Evolutionary conservation across 2,888 invertebrate species (phyloP), one percentile per base, ranked within the genome.

Genomic region (Microctonus aethiopoides): DNA sequence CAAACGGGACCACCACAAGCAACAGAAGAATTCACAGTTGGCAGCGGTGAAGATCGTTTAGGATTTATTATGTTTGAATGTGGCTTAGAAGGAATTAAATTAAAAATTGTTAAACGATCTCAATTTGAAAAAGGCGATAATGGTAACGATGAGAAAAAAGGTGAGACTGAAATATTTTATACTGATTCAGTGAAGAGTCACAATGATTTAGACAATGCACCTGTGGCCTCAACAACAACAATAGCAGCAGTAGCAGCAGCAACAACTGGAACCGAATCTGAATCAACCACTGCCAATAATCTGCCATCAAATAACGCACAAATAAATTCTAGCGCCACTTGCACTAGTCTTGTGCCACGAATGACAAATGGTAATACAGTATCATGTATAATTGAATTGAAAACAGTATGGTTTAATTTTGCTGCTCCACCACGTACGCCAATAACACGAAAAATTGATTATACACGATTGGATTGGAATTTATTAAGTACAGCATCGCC

Each of bases 11-110:
- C 79, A 20, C 80, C 83, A 1, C 82, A 83, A 79, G 82, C 87
- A 46, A 82, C 88, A 2, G 90, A 91, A 64, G 86, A 87, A 32
- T 89, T 89, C 76, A 89, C 89, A 36, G 88, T 81, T 5, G 84
- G 83, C 64, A 82, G 76, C 74, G 78, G 90, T 11, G 86, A 93
- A 72, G 92, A 91, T 77, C 91, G 92, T 70, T 88, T 95, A 68
- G 97, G 97, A 22, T 97, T 95, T 83, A 97, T 98, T 67, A 98
- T 98, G 97, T 97, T 97, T 83, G 98, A 98, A 87, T 95, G 96
- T 83, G 98, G 98, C 0, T 87, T 98, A 39, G 98, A 98, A 87
- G 95, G 96, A 0, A 93, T 97, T 16, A 92, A 93, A 10, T 89
- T 97, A 20, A 95, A 95, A 83, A 88, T 91, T 36, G 91, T 91